Conservation (phyloP, 1,140 invertebrate species). For the Heliothis virescens region DNA sequence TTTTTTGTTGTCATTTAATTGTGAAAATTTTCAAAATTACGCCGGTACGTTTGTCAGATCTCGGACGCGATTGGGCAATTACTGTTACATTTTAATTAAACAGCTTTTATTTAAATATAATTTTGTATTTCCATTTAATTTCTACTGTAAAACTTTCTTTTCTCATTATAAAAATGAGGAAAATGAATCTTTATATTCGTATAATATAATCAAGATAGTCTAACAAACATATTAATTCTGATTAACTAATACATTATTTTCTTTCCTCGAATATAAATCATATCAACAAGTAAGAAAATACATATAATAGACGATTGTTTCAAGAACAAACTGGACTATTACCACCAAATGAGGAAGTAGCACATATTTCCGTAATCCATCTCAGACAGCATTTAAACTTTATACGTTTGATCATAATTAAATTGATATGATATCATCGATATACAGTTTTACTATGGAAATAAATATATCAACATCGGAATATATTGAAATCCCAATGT, state of each 20-base stretch:
- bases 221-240: neutral
- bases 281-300: neutral
- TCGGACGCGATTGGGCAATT: neutral
- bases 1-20: constrained; percentile 43
- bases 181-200: no score
- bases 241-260: neutral
- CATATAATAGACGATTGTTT: neutral
- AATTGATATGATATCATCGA: constrained; percentile 8
- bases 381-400: constrained; percentile 7
- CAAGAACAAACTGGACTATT: neutral
- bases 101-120: neutral
- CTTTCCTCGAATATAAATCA: neutral
- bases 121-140: neutral
- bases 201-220: no score
- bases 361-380: constrained; percentile 10
- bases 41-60: constrained; percentile 22
- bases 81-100: neutral
- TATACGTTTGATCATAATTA: neutral
- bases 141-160: neutral
- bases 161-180: no score
- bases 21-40: constrained; percentile 27
- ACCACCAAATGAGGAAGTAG: constrained; percentile 15
- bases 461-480: no score
- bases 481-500: no score
- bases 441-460: neutral